Evolutionary conservation across 2,888 invertebrate species (phyloP).

Genomic region (Azorinus chamasolen): DNA sequence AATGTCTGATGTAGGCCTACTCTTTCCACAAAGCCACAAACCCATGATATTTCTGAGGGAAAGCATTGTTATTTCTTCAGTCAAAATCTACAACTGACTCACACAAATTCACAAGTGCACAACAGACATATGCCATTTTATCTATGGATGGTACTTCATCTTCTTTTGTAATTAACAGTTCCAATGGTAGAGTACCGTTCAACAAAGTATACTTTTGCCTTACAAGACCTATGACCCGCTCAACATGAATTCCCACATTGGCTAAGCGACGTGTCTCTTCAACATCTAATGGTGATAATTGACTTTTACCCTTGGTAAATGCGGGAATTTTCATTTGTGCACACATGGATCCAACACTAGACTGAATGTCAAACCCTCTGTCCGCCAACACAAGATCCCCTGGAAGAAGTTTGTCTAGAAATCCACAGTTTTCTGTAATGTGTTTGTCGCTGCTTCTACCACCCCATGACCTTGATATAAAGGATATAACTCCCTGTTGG

Average conservation of each 20-base stretch:
- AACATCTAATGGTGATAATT: conserved; percentile 28
- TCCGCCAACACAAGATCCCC: conserved; percentile 42
- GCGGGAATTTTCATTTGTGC: conserved; percentile 42
- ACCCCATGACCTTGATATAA: conserved; percentile 43
- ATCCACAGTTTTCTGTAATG: conserved; percentile 40
- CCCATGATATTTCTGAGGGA: too few relatives aligned
- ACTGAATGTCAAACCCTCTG: conserved; percentile 34
- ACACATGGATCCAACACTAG: conserved; percentile 32
- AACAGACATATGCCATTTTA: conserved; percentile 33
- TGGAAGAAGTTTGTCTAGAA: conserved; percentile 43
- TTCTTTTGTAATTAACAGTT: conserved; percentile 15
- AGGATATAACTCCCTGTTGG: conserved; percentile 40
- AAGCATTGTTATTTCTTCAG: too few relatives aligned
- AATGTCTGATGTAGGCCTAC: too few relatives aligned
- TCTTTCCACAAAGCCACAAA: too few relatives aligned
- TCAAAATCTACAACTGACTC: conserved; percentile 33
- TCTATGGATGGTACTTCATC: conserved; percentile 11
- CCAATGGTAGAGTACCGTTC: conserved; percentile 24
- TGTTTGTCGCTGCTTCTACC: conserved; percentile 45
- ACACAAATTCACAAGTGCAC: conserved; percentile 27
- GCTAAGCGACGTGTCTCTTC: conserved; percentile 33
- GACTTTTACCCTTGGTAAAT: conserved; percentile 38
- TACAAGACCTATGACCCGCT: conserved; percentile 36
- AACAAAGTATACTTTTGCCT: conserved; percentile 46
- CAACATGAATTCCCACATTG: conserved; percentile 33